Evolutionary conservation across 2,888 invertebrate genomes (phyloP).

Genomic region (Icerya purchasi): DNA sequence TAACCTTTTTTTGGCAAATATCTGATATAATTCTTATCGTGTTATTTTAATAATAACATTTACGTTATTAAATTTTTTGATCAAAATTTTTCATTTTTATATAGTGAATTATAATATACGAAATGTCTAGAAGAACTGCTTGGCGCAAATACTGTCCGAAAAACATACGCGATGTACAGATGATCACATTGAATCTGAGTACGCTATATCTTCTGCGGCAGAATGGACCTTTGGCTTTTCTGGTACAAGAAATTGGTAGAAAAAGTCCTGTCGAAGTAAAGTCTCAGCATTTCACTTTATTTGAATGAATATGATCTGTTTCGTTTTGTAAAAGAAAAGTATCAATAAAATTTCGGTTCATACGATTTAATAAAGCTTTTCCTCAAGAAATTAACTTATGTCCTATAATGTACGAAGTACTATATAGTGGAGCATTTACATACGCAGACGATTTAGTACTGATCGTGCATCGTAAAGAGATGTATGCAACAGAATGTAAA

Average conservation of each 20-base stretch:
- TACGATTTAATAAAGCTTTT: too few relatives aligned
- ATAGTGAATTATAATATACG: neutral
- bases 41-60: neutral
- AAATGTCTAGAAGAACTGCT: neutral
- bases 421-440: too few relatives aligned
- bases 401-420: too few relatives aligned
- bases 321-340: too few relatives aligned
- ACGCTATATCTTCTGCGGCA: slow-evolving; percentile 5
- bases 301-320: too few relatives aligned
- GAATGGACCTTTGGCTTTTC: slow-evolving; percentile 9
- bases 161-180: slow-evolving; percentile 1
- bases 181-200: slow-evolving; percentile 3
- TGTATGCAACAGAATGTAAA: too few relatives aligned
- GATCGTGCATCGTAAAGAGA: too few relatives aligned
- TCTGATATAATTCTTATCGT: neutral
- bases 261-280: slow-evolving; percentile 6
- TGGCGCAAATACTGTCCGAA: slow-evolving; percentile 6
- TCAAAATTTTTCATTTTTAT: neutral
- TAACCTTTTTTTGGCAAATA: too few relatives aligned
- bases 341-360: too few relatives aligned
- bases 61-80: neutral
- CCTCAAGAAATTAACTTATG: too few relatives aligned
- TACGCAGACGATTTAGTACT: too few relatives aligned
- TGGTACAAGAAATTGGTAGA: slow-evolving; percentile 1
- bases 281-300: too few relatives aligned